These are phyloP conservation scores for Gadopsis bispinosus DNA, from an alignment of 2,797 vertebrate genomes.

Conservation along the genomic window DNA sequence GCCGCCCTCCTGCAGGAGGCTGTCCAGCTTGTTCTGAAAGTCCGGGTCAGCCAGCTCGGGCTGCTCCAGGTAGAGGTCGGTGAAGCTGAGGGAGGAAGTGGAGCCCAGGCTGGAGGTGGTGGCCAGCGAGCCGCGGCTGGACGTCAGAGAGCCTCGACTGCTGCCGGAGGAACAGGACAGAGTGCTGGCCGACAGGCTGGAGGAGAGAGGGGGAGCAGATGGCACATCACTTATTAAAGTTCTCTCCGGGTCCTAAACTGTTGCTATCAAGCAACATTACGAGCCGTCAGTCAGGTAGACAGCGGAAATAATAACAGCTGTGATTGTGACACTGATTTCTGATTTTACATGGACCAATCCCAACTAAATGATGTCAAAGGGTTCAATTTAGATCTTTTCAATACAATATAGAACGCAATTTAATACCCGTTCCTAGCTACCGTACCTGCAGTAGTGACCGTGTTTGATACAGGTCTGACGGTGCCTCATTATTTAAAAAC, in stretches of 20 bases:
- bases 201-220: background rate
- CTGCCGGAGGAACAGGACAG: slow-evolving; percentile 97
- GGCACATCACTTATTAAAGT: background rate
- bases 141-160: slow-evolving; percentile 93
- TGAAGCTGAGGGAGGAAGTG: slow-evolving; percentile 93
- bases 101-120: slow-evolving; percentile 94
- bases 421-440: too few species aligned
- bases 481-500: too few species aligned
- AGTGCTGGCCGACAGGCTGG: slow-evolving; percentile 94
- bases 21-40: slow-evolving; percentile 93
- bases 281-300: background rate
- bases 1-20: slow-evolving; percentile 89
- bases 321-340: background rate
- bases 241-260: background rate
- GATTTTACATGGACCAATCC: too few species aligned
- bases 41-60: slow-evolving; percentile 90
- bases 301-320: background rate
- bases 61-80: slow-evolving; percentile 93
- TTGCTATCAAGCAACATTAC: background rate
- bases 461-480: too few species aligned
- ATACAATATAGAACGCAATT: too few species aligned
- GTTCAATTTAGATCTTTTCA: too few species aligned
- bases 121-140: slow-evolving; percentile 93
- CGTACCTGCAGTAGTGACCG: too few species aligned
- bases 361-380: too few species aligned